Evolutionary conservation across 2,888 invertebrate genomes (phyloP).

Genomic region (Keiferia lycopersicella): DNA sequence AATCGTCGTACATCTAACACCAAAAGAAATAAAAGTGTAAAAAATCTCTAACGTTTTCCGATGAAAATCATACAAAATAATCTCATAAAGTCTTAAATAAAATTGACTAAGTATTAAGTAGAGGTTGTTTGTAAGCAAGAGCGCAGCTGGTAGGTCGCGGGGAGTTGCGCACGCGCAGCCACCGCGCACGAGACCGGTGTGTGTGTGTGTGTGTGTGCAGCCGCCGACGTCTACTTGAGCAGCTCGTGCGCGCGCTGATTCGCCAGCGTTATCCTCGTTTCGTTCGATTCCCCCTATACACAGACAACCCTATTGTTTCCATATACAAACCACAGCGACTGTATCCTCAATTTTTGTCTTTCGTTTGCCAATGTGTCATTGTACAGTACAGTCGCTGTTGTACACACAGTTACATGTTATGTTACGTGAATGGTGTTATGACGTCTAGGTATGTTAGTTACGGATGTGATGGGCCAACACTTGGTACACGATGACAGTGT

Average conservation of each 20-base stretch:
- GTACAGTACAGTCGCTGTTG: conserved; percentile 53
- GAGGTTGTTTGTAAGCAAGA: conserved; percentile 8
- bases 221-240: conserved; percentile 88
- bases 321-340: conserved; percentile 60
- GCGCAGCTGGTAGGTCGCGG: conserved; percentile 29
- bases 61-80: neutral
- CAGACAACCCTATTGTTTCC: conserved; percentile 54
- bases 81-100: neutral
- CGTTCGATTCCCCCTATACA: conserved; percentile 91
- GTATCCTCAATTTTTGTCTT: conserved; percentile 32
- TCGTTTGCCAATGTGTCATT: conserved; percentile 27
- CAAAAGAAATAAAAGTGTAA: neutral
- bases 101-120: conserved; percentile 7
- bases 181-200: conserved; percentile 65
- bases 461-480: conserved; percentile 55
- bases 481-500: conserved; percentile 55
- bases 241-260: conserved; percentile 98
- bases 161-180: neutral
- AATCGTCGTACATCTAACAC: neutral
- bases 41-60: neutral
- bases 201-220: conserved; percentile 49
- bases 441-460: conserved; percentile 59
- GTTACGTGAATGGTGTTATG: conserved; percentile 65
- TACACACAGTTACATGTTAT: conserved; percentile 53
- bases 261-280: conserved; percentile 97